Percentiles rank a stretch among this genome's conserved stretches.
phyloP scores from a whole-genome alignment of 2,113 vertebrate species.

The Anas platyrhynchos region DNA sequence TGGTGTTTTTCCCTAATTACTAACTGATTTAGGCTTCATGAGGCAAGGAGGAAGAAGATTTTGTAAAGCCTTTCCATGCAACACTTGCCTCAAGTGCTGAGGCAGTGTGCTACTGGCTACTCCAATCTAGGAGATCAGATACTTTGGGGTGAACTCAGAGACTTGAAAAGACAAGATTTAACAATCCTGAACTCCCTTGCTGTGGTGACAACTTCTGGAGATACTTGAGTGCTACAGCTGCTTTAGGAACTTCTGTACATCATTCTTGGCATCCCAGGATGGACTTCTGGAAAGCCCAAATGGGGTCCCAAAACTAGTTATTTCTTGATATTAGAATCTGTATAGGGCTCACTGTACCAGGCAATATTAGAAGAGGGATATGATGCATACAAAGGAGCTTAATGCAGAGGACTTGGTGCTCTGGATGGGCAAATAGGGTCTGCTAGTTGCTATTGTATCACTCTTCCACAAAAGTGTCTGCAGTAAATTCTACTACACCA shows the following conservation, averaged over 20 bases:
- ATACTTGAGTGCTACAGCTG: neutral
- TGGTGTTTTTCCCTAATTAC: neutral
- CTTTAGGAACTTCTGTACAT: neutral
- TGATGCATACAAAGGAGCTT: neutral
- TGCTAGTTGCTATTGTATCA: neutral
- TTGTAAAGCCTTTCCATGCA: neutral
- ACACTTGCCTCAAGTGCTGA: neutral
- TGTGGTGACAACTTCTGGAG: neutral
- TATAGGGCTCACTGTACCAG: neutral
- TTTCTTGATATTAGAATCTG: neutral
- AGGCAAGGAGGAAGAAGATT: neutral
- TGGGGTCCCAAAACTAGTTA: neutral
- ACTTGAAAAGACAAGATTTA: neutral
- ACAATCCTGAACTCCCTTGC: neutral
- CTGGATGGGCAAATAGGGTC: neutral
- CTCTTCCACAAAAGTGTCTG: neutral
- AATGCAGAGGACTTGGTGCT: neutral
- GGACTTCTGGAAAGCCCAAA: neutral
- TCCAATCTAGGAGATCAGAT: neutral
- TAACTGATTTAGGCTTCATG: neutral
- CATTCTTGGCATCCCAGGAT: neutral
- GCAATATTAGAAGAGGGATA: neutral
- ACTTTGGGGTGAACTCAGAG: neutral
- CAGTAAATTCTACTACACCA: neutral
- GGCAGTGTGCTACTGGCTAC: neutral